Conservation (phyloP, 1,140 invertebrate species). For the Drosophila neocordata region DNA sequence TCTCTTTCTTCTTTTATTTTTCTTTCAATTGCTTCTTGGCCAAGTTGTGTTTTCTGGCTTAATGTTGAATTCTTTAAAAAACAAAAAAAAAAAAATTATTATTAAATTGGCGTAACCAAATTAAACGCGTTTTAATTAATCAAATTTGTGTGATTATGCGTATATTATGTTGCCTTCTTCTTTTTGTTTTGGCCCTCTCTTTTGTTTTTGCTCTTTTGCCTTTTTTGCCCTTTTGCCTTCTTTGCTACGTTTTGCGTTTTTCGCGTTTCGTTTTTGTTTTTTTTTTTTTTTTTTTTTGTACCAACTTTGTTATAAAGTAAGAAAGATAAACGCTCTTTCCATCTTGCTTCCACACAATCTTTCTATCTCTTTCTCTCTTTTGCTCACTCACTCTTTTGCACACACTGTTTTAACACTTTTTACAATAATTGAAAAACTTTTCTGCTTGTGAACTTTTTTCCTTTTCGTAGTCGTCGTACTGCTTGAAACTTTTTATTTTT, state of each 20-base stretch:
- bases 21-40: not conserved
- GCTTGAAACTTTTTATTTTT: constrained; percentile 36
- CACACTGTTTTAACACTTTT: constrained; percentile 68
- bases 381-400: constrained; percentile 8
- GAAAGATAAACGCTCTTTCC: constrained; percentile 41
- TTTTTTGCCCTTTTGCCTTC: constrained; percentile 34
- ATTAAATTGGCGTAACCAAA: constrained; percentile 16
- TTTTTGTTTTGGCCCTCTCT: not conserved
- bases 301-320: constrained; percentile 34
- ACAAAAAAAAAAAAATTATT: not conserved
- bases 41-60: not conserved
- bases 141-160: constrained; percentile 35
- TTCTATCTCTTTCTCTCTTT: not conserved
- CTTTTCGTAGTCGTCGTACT: constrained; percentile 28
- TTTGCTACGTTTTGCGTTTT: not conserved
- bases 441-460: constrained; percentile 53
- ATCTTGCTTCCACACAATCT: constrained; percentile 18
- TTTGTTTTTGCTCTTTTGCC: constrained; percentile 37
- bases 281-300: constrained; percentile 25
- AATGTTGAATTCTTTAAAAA: constrained; percentile 7
- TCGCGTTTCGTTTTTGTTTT: constrained; percentile 11
- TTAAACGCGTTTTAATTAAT: constrained; percentile 56
- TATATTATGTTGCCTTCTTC: not conserved
- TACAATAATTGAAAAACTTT: constrained; percentile 80
- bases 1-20: not conserved